Evolutionary conservation across 2,797 vertebrate genomes (phyloP).

Genomic region (Cuculus canorus): DNA sequence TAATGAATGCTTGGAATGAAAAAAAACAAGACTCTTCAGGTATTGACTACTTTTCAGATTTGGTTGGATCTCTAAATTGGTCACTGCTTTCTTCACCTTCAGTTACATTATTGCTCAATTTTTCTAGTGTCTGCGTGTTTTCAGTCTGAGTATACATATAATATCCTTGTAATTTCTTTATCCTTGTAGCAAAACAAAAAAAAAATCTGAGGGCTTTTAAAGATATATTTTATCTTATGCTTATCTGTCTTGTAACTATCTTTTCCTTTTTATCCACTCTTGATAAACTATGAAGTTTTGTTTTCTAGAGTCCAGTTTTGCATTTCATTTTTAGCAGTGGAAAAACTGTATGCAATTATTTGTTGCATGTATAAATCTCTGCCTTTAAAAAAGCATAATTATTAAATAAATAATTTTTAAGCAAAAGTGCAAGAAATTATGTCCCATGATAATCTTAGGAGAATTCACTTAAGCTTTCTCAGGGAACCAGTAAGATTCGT

Average conservation of each 20-base stretch:
- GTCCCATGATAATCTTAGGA: not conserved
- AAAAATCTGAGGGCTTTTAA: not conserved
- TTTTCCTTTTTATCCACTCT: not conserved
- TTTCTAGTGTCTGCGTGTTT: not conserved
- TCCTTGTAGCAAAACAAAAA: not conserved
- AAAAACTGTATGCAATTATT: not conserved
- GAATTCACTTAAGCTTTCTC: not conserved
- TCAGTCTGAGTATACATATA: not conserved
- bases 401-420: not conserved
- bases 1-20: not conserved
- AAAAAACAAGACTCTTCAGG: not conserved
- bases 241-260: not conserved
- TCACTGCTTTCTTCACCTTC: not conserved
- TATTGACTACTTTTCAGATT: not conserved
- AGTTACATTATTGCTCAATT: not conserved
- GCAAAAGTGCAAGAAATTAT: not conserved
- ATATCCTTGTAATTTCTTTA: not conserved
- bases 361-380: not conserved
- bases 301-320: not conserved
- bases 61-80: not conserved
- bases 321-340: not conserved
- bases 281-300: not conserved
- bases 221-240: not conserved
- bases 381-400: not conserved
- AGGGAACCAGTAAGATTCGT: not conserved